phyloP scores from a whole-genome alignment of 2,888 invertebrate species.

The Ochropacha duplaris region DNA sequence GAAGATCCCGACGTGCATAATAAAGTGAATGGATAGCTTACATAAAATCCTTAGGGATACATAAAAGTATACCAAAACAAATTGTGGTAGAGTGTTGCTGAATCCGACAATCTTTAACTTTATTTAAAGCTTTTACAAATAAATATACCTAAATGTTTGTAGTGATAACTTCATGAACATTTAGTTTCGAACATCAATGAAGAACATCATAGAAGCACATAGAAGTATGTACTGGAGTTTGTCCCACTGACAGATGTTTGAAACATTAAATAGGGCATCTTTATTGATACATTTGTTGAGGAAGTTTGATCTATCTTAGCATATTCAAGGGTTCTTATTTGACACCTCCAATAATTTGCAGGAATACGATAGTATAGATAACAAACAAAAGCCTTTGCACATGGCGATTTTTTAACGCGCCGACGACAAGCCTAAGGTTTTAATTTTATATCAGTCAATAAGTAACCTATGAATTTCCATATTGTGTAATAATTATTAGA shows the following conservation, averaged over 20 bases:
- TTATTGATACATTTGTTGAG: background rate
- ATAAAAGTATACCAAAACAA: conserved; percentile 16
- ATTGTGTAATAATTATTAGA: too few species aligned
- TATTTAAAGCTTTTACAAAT: background rate
- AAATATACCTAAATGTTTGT: too few species aligned
- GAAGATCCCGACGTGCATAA: background rate
- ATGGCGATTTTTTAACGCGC: too few species aligned
- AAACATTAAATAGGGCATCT: background rate
- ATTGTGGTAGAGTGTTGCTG: conserved; percentile 12
- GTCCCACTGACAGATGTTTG: background rate
- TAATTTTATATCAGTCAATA: too few species aligned
- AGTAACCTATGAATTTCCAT: too few species aligned
- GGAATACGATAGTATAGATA: too few species aligned
- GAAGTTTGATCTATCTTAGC: background rate
- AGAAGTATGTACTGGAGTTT: too few species aligned
- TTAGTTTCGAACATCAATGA: too few species aligned
- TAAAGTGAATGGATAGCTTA: conserved; percentile 5
- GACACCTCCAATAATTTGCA: background rate
- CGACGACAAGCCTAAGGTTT: too few species aligned
- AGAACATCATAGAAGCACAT: too few species aligned
- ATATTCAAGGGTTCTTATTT: background rate
- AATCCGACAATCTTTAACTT: background rate
- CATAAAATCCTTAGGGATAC: conserved; percentile 10
- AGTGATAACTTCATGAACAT: too few species aligned
- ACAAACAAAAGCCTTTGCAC: too few species aligned